These are phyloP conservation scores for Rhincodon typus DNA, from an alignment of 2,797 vertebrate species.

Conservation along the genomic window DNA sequence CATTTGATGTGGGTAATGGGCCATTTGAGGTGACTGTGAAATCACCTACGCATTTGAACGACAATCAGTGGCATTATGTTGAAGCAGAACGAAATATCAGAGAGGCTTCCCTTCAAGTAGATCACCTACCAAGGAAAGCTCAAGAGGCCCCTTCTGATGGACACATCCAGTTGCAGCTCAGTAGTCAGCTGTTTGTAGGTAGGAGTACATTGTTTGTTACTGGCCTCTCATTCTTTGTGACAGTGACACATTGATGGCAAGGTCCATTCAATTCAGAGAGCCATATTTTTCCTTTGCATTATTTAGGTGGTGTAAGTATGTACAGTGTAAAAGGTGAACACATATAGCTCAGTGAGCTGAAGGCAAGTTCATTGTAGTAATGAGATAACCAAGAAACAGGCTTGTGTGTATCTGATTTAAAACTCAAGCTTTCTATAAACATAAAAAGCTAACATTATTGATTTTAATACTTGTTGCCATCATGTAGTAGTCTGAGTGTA, in stretches of 20 bases:
- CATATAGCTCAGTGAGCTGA: not conserved
- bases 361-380: not conserved
- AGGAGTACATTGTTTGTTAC: constrained; percentile 44
- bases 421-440: no score
- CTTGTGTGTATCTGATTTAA: no score
- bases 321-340: not conserved
- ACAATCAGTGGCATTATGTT: constrained; percentile 83
- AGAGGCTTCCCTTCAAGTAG: constrained; percentile 76
- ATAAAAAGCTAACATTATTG: not conserved
- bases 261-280: not conserved
- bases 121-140: constrained; percentile 62
- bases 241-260: not conserved
- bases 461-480: not conserved
- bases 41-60: constrained; percentile 63
- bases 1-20: constrained; percentile 89
- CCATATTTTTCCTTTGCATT: not conserved
- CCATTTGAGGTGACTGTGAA: constrained; percentile 68
- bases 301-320: not conserved
- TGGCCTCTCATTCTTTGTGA: not conserved
- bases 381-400: not conserved
- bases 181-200: constrained; percentile 94
- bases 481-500: not conserved
- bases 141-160: constrained; percentile 71
- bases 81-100: constrained; percentile 80
- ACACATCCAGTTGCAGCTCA: constrained; percentile 80